These are phyloP conservation scores for Trichogramma pretiosum DNA, from an alignment of 1,140 invertebrate genomes.

Conservation along the genomic window DNA sequence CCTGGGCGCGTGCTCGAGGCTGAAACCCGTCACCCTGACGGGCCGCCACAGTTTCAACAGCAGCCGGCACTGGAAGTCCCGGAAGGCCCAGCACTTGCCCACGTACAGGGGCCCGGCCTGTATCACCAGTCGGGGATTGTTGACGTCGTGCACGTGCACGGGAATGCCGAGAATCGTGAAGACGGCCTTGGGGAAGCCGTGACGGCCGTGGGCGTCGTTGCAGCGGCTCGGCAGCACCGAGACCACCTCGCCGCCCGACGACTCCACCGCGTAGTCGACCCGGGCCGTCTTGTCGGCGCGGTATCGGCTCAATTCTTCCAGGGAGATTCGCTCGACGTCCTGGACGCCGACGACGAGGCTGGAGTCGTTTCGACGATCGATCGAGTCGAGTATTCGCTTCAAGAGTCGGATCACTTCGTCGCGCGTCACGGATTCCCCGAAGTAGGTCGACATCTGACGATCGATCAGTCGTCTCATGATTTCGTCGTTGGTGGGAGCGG, in stretches of 20 bases:
- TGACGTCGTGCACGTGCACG: constrained; percentile 75
- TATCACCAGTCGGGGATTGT: constrained; percentile 83
- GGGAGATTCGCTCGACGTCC: constrained; percentile 61
- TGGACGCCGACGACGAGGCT: too few relatives aligned
- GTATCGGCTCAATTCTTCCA: constrained; percentile 68
- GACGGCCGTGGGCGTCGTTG: constrained; percentile 89
- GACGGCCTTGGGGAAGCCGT: constrained; percentile 71
- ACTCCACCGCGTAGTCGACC: constrained; percentile 80
- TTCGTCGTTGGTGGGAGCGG: too few relatives aligned
- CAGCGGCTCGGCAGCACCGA: constrained; percentile 80
- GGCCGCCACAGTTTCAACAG: constrained; percentile 66
- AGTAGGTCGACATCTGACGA: too few relatives aligned
- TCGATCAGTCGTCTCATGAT: too few relatives aligned
- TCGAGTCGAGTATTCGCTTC: too few relatives aligned
- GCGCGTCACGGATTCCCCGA: too few relatives aligned
- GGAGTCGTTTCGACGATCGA: too few relatives aligned
- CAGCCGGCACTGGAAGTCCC: constrained; percentile 79
- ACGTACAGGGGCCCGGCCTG: constrained; percentile 77
- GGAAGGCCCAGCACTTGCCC: constrained; percentile 96
- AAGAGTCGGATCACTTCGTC: too few relatives aligned
- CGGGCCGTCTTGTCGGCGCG: constrained; percentile 85
- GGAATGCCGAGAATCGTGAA: constrained; percentile 77
- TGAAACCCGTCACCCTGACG: constrained; percentile 78
- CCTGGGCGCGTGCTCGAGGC: constrained; percentile 81
- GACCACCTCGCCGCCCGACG: constrained; percentile 50